Evolutionary conservation across 37 sponge, comb jelly and placozoan species (phyloP), one percentile per base, ranked within the genome.

Genomic region (Amphimedon queenslandica): DNA sequence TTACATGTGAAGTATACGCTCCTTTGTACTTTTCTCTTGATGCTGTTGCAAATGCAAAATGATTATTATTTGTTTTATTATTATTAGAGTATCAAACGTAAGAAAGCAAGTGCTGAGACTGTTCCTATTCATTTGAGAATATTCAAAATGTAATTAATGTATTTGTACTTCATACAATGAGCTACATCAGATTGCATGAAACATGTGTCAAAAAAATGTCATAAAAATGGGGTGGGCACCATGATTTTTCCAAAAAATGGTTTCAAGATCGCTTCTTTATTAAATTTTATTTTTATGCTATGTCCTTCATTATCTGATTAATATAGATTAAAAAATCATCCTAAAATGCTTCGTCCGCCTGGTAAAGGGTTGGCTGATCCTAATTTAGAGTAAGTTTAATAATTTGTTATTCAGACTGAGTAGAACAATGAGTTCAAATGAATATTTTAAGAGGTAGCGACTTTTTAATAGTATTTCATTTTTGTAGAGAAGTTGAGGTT

Each of bases 41-140:
- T n/a, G n/a, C n/a, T n/a, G n/a, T n/a, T n/a, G n/a, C n/a, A n/a
- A n/a, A n/a, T n/a, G n/a, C n/a, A n/a, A n/a, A n/a, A n/a, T n/a
- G n/a, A n/a, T n/a, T n/a, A n/a, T n/a, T 60, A 60, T n/a, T 60
- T n/a, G 21, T 25, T 25, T 60, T 25, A 6, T 60, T n/a, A 60
- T 25, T 25, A 60, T 60, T 6, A n/a, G 71, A 64, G 32, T 40
- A 63, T 60, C 67, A 78, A 47, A 47, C 53, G 13, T 8, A 47
- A 47, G 53, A 13, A 47, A 47, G 53, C 53, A 47, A 18, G 8
- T 47, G 53, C 53, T 18, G 53, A 47, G 13, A 47, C 53, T 13
- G 73, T 87, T 2, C 82, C 88, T 13, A 3, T 28, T 1, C 69
- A 79, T 31, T 71, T 81, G 33, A 58, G 64, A 23, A 31, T 81